Conservation (phyloP, 2,113 vertebrate genomes). For the Typhlomys cinereus region DNA sequence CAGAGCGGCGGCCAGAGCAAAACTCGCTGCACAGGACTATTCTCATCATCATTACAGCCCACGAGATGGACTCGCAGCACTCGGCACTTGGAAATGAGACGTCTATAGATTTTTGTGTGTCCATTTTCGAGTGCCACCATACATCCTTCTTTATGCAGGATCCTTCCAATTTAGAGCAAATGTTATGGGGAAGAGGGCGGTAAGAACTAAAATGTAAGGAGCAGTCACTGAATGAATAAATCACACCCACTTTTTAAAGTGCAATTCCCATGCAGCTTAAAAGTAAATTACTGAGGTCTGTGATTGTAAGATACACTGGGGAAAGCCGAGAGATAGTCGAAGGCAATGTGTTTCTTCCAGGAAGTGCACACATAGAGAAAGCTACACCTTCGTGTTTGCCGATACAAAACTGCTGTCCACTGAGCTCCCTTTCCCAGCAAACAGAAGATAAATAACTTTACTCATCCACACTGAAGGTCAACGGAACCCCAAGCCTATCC, state of each 20-base stretch:
- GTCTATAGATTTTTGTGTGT: not conserved
- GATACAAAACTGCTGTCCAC: not conserved
- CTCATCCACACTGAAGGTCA: not conserved
- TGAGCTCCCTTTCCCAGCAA: not conserved
- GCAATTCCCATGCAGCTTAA: not conserved
- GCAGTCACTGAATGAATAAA: not conserved
- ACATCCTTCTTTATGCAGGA: not conserved
- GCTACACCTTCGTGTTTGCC: not conserved
- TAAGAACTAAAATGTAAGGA: not conserved
- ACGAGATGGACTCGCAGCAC: not conserved
- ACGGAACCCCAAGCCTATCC: fast-evolving
- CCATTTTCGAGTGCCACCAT: too few species aligned
- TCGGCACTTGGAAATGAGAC: not conserved
- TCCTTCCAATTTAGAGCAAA: not conserved
- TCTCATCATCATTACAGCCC: too few species aligned
- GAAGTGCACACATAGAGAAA: not conserved
- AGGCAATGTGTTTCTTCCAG: not conserved
- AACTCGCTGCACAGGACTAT: fast-evolving
- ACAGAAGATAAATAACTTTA: not conserved
- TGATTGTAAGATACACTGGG: not conserved
- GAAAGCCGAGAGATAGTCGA: not conserved
- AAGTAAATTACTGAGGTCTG: not conserved
- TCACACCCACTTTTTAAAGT: not conserved
- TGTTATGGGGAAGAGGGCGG: not conserved
- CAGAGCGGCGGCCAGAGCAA: not conserved